A percentile compares a stretch with the other conserved stretches of the same genome.
Evolutionary conservation across 2,113 vertebrate species (phyloP).

Genomic region (Myrmecobius fasciatus): DNA sequence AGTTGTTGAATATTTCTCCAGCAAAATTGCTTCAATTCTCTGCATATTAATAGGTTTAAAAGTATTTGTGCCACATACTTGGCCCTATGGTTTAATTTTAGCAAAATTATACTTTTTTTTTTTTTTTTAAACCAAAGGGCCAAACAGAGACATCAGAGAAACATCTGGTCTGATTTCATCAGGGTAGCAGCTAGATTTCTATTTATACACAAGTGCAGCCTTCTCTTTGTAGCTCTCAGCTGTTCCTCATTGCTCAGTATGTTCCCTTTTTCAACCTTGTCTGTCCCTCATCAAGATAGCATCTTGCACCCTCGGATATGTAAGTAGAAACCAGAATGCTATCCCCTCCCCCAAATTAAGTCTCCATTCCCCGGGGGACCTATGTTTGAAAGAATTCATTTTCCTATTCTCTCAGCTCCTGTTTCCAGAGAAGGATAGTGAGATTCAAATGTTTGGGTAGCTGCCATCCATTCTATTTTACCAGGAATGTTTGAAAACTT

Average conservation of each 20-base stretch:
- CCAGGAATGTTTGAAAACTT: conserved; percentile 1
- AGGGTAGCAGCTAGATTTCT: conserved; percentile 80
- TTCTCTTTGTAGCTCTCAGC: conserved; percentile 82
- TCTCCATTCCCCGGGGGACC: conserved; percentile 3
- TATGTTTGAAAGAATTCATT: conserved; percentile 46
- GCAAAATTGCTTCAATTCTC: conserved; percentile 60
- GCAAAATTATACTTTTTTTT: conserved; percentile 77
- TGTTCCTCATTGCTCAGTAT: conserved; percentile 75
- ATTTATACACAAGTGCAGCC: conserved; percentile 78
- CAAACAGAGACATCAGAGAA: conserved; percentile 81
- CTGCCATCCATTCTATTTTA: conserved; percentile 49
- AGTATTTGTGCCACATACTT: conserved; percentile 71
- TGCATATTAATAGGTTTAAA: conserved; percentile 57
- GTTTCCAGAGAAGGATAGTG: neutral
- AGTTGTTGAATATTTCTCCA: conserved; percentile 51
- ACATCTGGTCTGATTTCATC: conserved; percentile 85
- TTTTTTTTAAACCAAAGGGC: conserved; percentile 59
- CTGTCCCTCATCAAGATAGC: conserved; percentile 66
- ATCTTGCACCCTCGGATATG: conserved; percentile 59
- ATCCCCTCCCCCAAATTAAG: conserved; percentile 6
- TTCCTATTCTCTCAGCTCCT: conserved; percentile 51
- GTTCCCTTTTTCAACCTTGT: conserved; percentile 72
- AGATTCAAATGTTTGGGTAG: conserved; percentile 22
- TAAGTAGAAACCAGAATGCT: conserved; percentile 63
- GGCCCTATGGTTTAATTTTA: conserved; percentile 71